phyloP scores from a whole-genome alignment of 2,113 vertebrate species.

The Nansenia antarctica region DNA sequence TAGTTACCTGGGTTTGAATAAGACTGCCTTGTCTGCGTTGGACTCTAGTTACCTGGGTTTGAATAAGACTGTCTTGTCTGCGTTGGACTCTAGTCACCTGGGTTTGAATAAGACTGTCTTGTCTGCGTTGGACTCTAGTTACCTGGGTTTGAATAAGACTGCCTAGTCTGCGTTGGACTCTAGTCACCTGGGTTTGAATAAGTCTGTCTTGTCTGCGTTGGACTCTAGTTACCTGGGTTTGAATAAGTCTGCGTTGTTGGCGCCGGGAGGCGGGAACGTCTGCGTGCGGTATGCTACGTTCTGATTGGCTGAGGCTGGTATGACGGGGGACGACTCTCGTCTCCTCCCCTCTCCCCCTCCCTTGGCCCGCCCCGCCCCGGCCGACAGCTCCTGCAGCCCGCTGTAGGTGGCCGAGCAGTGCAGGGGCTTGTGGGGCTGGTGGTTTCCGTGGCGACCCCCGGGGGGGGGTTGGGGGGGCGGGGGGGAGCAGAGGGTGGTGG shows the following conservation, averaged over 20 bases:
- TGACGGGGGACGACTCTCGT: constrained; percentile 77
- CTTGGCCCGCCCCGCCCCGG: constrained; percentile 15
- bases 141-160: no score
- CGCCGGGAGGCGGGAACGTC: constrained; percentile 77
- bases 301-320: constrained; percentile 59
- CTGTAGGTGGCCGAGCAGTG: constrained; percentile 67
- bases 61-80: no score
- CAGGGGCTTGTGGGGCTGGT: constrained; percentile 72
- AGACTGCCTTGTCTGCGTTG: no score
- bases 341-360: constrained; percentile 57
- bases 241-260: constrained; percentile 67
- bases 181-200: constrained; percentile 36
- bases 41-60: no score
- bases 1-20: no score
- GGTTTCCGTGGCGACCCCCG: constrained; percentile 62
- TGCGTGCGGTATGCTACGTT: constrained; percentile 81
- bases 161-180: no score
- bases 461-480: constrained; percentile 54
- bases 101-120: no score
- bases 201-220: constrained; percentile 17
- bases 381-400: constrained; percentile 70
- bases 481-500: constrained; percentile 76
- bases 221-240: constrained; percentile 67
- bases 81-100: no score
- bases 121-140: no score